Evolutionary conservation across 1,140 invertebrate genomes (phyloP), one percentile per base, ranked within the genome.

Genomic region (Hyposmocoma kahamanoa): DNA sequence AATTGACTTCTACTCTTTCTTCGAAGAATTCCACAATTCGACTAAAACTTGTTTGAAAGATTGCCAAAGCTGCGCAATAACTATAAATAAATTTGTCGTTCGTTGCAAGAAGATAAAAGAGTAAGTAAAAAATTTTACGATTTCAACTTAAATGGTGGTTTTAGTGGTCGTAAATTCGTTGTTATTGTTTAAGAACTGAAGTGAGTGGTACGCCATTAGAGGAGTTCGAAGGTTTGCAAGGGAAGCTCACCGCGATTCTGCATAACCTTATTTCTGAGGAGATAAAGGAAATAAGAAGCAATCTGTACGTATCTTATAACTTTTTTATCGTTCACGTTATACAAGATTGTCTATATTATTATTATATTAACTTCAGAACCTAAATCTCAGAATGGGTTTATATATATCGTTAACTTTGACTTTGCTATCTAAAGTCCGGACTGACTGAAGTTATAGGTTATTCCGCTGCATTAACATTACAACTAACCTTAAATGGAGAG

Each of bases 11-110:
- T 87, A 85, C 73, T 73, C 74, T 3, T 74, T 56, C 57, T 83
- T 85, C 50, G 75, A 81, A 59, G 78, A 85, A 60, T 80, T 77
- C 38, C 69, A 74, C 42, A 75, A 66, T 46, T 67, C 61, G 26
- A 65, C 75, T 32, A 86, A 80, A 78, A 67, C 52, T 56, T 68
- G 69, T 71, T 80, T 86, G 75, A 80, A 72, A 72, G 72, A 72
- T 59, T 84, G 82, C 80, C 80, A 83, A 74, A 83, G 76, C 66
- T 72, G 70, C 67, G 78, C 82, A 67, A 59, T 74, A 49, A 67
- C 76, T 77, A 80, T 86, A 59, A 79, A 79, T 83, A 82, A 79
- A 64, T 52, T 82, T 34, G 79, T 79, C 53, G 67, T 72, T 49
- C 72, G 82, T 41, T 82, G 72, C 51, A 77, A 59, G 47, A 72